These are phyloP conservation scores for Brienomyrus brachyistius DNA, from an alignment of 2,113 vertebrate species.

Conservation along the genomic window DNA sequence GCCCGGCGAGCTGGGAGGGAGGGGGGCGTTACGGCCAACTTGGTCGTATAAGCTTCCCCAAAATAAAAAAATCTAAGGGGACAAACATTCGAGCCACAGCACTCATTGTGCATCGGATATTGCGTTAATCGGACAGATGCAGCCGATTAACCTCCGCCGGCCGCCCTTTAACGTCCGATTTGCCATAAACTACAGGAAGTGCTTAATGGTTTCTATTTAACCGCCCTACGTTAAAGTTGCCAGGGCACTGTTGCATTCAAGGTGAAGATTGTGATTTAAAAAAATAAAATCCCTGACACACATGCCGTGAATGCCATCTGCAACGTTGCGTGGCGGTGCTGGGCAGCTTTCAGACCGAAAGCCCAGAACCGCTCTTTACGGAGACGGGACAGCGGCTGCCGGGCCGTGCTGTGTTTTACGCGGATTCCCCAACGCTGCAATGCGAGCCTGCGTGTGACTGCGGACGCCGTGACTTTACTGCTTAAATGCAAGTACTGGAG, in stretches of 20 bases:
- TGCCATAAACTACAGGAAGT: conserved; percentile 9
- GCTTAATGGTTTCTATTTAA: not conserved
- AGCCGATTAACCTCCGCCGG: not conserved
- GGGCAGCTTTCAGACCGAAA: not conserved
- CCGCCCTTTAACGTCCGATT: not conserved
- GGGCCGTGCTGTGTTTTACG: not conserved
- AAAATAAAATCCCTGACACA: not conserved
- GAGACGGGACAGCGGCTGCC: not conserved
- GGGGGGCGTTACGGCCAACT: conserved; percentile 7
- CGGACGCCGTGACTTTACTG: conserved; percentile 1
- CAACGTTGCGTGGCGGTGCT: not conserved
- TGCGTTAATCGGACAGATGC: not conserved
- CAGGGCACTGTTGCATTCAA: conserved; percentile 41
- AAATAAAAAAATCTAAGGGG: not conserved
- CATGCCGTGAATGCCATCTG: not conserved
- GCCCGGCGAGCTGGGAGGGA: not conserved
- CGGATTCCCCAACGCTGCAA: conserved; percentile 14
- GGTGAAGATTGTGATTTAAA: conserved; percentile 23
- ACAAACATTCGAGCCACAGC: not conserved
- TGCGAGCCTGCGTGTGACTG: not conserved
- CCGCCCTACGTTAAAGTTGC: conserved; percentile 29
- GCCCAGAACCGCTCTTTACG: not conserved
- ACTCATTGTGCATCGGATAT: not conserved
- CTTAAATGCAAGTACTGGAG: not conserved
- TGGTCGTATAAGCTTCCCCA: not conserved